phyloP scores from a whole-genome alignment of 1,140 invertebrate species.

The Penaeus vannamei region DNA sequence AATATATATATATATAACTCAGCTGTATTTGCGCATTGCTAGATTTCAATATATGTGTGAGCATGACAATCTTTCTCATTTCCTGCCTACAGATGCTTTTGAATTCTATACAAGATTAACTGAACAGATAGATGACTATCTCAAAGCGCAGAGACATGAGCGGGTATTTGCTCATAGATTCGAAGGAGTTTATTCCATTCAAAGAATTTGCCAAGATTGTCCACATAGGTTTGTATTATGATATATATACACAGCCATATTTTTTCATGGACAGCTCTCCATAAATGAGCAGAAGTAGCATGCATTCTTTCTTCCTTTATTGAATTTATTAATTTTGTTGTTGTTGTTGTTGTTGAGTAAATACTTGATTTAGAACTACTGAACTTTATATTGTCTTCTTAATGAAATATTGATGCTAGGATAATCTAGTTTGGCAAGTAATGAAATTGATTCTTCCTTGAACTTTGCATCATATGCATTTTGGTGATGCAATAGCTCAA shows the following conservation, averaged over 20 bases:
- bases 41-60: neutral
- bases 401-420: too few species aligned
- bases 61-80: slow-evolving; percentile 12
- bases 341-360: too few species aligned
- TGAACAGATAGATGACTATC: slow-evolving; percentile 77
- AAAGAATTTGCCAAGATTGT: slow-evolving; percentile 79
- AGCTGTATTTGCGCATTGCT: neutral
- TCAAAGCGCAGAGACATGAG: slow-evolving; percentile 70
- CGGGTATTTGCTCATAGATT: slow-evolving; percentile 72
- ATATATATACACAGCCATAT: too few species aligned
- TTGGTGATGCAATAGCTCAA: neutral
- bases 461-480: neutral
- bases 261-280: too few species aligned
- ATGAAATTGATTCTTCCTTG: too few species aligned
- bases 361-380: too few species aligned
- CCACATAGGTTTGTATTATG: slow-evolving; percentile 73
- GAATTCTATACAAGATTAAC: slow-evolving; percentile 77
- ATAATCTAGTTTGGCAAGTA: too few species aligned
- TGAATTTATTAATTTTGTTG: too few species aligned
- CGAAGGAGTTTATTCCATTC: slow-evolving; percentile 77
- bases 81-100: slow-evolving; percentile 73
- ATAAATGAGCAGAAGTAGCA: too few species aligned
- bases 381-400: too few species aligned
- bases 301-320: too few species aligned
- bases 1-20: too few species aligned